Percentiles rank a stretch among this genome's conserved stretches.
Evolutionary conservation across 2,113 vertebrate genomes (phyloP).

Genomic region (Sylvietta virens): DNA sequence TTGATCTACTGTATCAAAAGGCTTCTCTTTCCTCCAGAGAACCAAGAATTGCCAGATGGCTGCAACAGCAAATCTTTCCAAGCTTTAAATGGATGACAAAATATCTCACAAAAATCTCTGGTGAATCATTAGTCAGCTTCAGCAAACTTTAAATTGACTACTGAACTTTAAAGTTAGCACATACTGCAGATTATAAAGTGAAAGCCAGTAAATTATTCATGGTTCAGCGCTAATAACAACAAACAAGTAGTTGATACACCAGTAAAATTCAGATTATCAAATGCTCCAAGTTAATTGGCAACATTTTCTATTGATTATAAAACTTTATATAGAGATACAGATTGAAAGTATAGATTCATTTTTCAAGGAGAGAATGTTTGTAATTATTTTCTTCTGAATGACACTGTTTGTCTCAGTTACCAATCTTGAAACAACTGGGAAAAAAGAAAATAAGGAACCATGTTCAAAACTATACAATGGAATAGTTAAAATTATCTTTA

Average conservation of each 20-base stretch:
- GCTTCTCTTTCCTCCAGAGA: conserved; percentile 40
- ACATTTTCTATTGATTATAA: neutral
- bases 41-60: conserved; percentile 40
- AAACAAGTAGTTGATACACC: neutral
- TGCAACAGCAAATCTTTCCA: conserved; percentile 20
- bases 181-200: neutral
- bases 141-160: conserved; percentile 18
- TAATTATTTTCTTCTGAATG: neutral
- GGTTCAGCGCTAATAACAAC: neutral
- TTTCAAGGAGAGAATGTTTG: neutral
- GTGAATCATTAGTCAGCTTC: conserved; percentile 43
- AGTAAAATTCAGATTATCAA: neutral
- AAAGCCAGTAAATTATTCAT: conserved; percentile 28
- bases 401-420: neutral
- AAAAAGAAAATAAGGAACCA: neutral
- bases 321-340: neutral
- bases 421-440: neutral
- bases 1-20: conserved; percentile 59
- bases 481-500: neutral
- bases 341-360: neutral
- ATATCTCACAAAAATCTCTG: conserved; percentile 27
- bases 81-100: conserved; percentile 19
- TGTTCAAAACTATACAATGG: neutral
- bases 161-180: conserved; percentile 36
- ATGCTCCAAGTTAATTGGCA: neutral